phyloP scores from a whole-genome alignment of 1,140 invertebrate genomes.

The Spodoptera frugiperda region DNA sequence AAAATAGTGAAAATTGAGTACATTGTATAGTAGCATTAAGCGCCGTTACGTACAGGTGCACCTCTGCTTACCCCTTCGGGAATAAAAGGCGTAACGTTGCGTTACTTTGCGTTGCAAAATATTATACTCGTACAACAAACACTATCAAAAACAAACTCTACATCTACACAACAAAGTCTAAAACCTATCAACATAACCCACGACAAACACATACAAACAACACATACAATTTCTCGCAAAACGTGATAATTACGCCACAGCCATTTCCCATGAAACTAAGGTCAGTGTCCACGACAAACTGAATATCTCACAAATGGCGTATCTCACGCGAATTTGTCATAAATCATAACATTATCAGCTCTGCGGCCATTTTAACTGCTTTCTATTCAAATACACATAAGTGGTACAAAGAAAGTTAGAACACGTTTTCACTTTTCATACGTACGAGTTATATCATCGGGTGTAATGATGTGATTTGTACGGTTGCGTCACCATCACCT shows the following conservation, averaged over 20 bases:
- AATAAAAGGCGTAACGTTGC: no score
- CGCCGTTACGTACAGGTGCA: no score
- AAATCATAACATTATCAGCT: slow-evolving; percentile 38
- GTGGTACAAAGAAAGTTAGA: slow-evolving; percentile 76
- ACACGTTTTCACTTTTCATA: slow-evolving; percentile 49
- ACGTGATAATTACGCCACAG: neutral
- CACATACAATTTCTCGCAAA: slow-evolving; percentile 1
- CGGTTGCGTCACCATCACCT: slow-evolving; percentile 16
- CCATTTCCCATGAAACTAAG: slow-evolving; percentile 12
- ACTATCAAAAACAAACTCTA: no score
- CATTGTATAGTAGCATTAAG: no score
- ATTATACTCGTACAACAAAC: no score
- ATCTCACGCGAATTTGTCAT: slow-evolving; percentile 37
- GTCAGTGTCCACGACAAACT: slow-evolving; percentile 17
- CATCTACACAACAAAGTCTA: no score
- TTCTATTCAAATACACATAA: slow-evolving; percentile 80
- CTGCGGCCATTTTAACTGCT: slow-evolving; percentile 51
- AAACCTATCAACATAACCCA: neutral
- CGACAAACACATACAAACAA: neutral
- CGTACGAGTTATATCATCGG: slow-evolving; percentile 41
- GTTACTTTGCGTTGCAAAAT: no score
- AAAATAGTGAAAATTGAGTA: no score
- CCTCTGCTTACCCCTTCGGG: no score
- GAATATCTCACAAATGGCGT: neutral
- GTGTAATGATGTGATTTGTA: slow-evolving; percentile 18